Base-by-base conservation (phyloP, 2,797 vertebrate species). In the Onychomys arenicola region DNA sequence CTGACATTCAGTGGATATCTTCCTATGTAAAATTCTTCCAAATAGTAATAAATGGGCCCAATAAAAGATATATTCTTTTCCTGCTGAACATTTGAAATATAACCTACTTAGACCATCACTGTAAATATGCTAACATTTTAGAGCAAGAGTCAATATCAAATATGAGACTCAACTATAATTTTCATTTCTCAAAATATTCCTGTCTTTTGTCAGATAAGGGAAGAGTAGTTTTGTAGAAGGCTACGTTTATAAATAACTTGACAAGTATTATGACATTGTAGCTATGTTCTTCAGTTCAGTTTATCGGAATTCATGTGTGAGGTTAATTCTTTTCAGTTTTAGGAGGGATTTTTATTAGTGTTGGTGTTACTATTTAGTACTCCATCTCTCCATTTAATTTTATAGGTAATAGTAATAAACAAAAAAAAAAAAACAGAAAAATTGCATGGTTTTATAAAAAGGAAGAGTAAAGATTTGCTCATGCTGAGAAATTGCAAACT, bases 341-440 rank as follows among this genome's bases (percentile, higher is more conserved):
- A 69, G 32, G 23, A 49, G 80, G 81, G 21, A 76, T 82, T 86
- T 83, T 78, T 43, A 69, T 4, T 78, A 82, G 90, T 76, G 13
- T 63, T 71, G 61, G 1, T 69, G 25, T 37, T 80, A 65, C 71
- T 73, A 34, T 37, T 67, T 49, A 85, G 40, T 49, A 21, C 46
- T 86, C 16, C 32, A 91, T 17, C 2, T 67, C 46, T 85, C 14
- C 37, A 95, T 69, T 7, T 43, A 16, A 55, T 49, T 71, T 6
- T 83, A 17, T 25, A 23, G 5, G 49, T 78, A 59, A 76, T 43
- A 19, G 1, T 43, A 57, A 8, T 57, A 40, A 46, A 57, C 43
- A 81, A 94, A n/a, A 77, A 78, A n/a, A 77, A 78, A 94, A n/a
- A 77, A 73, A 34, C 32, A 82, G 14, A 75, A 1, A 88, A 77